Evolutionary conservation across 2,888 invertebrate species (phyloP).

Genomic region (Pogonocherus hispidulus): DNA sequence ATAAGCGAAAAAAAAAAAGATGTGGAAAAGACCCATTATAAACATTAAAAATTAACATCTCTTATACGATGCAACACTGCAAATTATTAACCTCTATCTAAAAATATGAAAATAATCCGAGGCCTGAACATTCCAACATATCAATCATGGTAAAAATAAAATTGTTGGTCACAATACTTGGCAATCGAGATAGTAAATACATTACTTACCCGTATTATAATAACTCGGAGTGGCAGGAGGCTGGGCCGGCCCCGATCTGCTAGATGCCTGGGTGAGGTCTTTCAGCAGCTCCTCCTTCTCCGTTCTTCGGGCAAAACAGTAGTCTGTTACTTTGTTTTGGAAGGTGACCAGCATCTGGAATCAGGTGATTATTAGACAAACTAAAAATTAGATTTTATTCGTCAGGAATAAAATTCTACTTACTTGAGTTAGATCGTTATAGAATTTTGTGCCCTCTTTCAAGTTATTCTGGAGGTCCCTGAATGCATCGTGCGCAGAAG

Average conservation of each 20-base stretch:
- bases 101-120: no score
- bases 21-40: no score
- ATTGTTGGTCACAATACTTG: no score
- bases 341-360: constrained; percentile 88
- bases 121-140: no score
- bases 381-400: no score
- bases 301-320: constrained; percentile 98
- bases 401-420: constrained; percentile 13
- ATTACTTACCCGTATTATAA: constrained; percentile 60
- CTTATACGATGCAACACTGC: no score
- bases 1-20: no score
- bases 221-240: constrained; percentile 74
- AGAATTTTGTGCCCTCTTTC: constrained; percentile 96
- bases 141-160: no score
- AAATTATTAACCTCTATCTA: no score
- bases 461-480: constrained; percentile 92
- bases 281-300: constrained; percentile 98
- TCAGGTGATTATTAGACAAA: background rate
- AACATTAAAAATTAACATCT: no score
- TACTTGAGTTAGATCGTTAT: constrained; percentile 91
- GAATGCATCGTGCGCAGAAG: constrained; percentile 93
- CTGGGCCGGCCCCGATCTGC: constrained; percentile 73
- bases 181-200: no score
- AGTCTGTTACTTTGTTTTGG: constrained; percentile 98
- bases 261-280: constrained; percentile 89